phyloP scores from a whole-genome alignment of 37 sponge, comb jelly and placozoan species.

The Beroe forskalii region DNA sequence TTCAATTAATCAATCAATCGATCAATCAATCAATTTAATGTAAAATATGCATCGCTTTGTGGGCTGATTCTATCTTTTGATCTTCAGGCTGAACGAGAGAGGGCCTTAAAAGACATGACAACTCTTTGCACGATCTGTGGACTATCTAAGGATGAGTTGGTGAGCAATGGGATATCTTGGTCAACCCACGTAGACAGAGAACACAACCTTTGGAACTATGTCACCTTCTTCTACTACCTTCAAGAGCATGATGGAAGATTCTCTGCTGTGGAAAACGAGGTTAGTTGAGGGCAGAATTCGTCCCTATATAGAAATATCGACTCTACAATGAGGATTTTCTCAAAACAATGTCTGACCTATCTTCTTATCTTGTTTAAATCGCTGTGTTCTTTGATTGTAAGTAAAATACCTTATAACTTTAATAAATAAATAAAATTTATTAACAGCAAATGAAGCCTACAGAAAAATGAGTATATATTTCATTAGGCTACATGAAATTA shows the following conservation, averaged over 20 bases:
- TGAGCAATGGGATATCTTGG: constrained; percentile 29
- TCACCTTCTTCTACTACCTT: constrained; percentile 61
- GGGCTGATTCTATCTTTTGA: background rate
- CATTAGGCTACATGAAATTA: too few relatives aligned
- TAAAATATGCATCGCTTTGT: too few relatives aligned
- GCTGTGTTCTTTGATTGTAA: background rate
- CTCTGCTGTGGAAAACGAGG: constrained; percentile 60
- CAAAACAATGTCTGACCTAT: too few relatives aligned
- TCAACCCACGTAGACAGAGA: constrained; percentile 52
- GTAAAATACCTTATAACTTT: background rate
- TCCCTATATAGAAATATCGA: too few relatives aligned
- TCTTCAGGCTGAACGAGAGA: constrained; percentile 49
- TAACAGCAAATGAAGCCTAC: too few relatives aligned
- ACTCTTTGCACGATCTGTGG: constrained; percentile 49
- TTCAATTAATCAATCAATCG: too few relatives aligned
- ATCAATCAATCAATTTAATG: too few relatives aligned
- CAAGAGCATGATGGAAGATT: constrained; percentile 38
- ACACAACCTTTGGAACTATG: constrained; percentile 42
- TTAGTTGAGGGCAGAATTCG: too few relatives aligned
- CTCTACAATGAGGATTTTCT: too few relatives aligned
- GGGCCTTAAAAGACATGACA: constrained; percentile 57
- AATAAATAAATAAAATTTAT: too few relatives aligned
- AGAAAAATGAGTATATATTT: too few relatives aligned
- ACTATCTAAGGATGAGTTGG: constrained; percentile 9
- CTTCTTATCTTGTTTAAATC: too few relatives aligned